Base-by-base conservation (phyloP, 1,140 invertebrate species). In the Conopomorpha cramerella region DNA sequence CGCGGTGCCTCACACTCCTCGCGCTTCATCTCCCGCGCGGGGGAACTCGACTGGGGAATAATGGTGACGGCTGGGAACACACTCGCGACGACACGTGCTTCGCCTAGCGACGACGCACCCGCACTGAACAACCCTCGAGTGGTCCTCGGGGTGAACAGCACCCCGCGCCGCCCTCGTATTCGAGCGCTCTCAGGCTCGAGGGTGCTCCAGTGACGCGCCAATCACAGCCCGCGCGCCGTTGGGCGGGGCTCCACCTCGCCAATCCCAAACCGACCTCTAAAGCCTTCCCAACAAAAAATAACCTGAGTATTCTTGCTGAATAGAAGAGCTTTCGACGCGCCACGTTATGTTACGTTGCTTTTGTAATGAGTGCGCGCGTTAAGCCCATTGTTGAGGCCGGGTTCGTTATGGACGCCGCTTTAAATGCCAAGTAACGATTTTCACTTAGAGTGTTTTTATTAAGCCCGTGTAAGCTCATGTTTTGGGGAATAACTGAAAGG, bases 71-170 rank as follows among this genome's bases (percentile, higher is more conserved):
- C 42, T 53, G 36, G 43, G 8, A n/a, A 36, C 31, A 54, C 52
- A 55, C 58, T 53, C 44, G 46, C 41, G 45, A 36, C 29, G 48
- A 62, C 56, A 68, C 68, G 68, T 73, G 66, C 68, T 67, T 51
- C 66, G 62, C 49, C 66, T 52, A 41, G 41, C 51, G 62, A 68
- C 64, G 66, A 53, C 52, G 66, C 67, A 59, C 51, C 64, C 52
- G 51, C 55, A 77, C 72, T 77, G 72, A 77, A 74, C 67, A 68
- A 71, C 68, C 67, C 62, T 77, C 62, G 67, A 77, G 72, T 74
- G 67, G 68, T 46, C 52, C 70, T 74, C 64, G 65, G 66, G 68
- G 63, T 72, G 65, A 72, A 72, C 56, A 58, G 68, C 62, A 66
- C 70, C 70, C 64, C 62, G 61, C 60, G 48, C 65, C 70, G 63